phyloP scores from a whole-genome alignment of 2,888 invertebrate species.

The Automeris io region DNA sequence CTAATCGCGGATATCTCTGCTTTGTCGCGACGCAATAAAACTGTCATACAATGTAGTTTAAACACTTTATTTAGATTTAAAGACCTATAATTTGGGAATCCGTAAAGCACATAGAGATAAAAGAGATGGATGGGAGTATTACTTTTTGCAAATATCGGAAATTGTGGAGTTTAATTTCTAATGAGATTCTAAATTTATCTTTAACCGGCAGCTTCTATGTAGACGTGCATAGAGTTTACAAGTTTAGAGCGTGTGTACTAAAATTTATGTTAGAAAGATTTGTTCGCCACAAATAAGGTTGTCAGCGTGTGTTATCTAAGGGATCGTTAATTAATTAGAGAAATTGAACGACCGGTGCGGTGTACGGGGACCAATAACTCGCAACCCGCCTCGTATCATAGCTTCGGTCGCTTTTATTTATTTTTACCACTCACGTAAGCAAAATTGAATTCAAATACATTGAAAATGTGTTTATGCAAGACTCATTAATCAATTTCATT shows the following conservation, averaged over 20 bases:
- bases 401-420: constrained; percentile 68
- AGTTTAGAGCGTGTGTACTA: constrained; percentile 70
- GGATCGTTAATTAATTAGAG: constrained; percentile 77
- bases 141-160: constrained; percentile 36
- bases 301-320: constrained; percentile 73
- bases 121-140: constrained; percentile 25
- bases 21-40: constrained; percentile 37
- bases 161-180: constrained; percentile 26
- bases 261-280: constrained; percentile 75
- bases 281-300: constrained; percentile 76
- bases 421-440: constrained; percentile 74
- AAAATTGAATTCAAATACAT: constrained; percentile 68
- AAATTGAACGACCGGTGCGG: constrained; percentile 72
- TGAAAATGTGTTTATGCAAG: constrained; percentile 39
- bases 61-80: constrained; percentile 29
- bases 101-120: constrained; percentile 8
- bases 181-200: constrained; percentile 49
- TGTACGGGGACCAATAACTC: constrained; percentile 74
- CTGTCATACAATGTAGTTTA: constrained; percentile 36
- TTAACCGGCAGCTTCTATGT: constrained; percentile 46
- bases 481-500: background rate
- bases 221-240: constrained; percentile 66
- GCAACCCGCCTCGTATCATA: constrained; percentile 74
- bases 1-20: constrained; percentile 33
- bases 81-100: constrained; percentile 21